Conservation (phyloP, 1,140 invertebrate genomes). For the Drosophila pectinifera region DNA sequence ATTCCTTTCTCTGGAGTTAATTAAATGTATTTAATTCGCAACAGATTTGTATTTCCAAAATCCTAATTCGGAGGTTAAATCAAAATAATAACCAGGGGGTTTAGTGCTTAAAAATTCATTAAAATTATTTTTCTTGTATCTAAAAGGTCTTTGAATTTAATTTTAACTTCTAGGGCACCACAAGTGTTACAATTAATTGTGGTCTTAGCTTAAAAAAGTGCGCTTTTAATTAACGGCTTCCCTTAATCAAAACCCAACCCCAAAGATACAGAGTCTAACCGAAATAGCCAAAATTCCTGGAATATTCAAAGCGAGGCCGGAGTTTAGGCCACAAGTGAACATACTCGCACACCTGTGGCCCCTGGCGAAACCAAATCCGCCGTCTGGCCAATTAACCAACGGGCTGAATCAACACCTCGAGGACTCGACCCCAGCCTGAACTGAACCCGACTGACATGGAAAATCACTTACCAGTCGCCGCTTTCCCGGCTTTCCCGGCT, state of each 20-base stretch:
- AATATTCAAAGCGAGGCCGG: conserved; percentile 10
- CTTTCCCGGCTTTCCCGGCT: conserved; percentile 21
- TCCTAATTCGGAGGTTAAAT: no score
- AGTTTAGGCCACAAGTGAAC: background rate
- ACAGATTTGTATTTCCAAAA: no score
- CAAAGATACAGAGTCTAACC: background rate
- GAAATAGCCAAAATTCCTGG: conserved; percentile 1
- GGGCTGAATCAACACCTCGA: no score
- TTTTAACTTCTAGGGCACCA: background rate
- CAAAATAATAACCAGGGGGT: background rate
- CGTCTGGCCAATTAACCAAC: conserved; percentile 20
- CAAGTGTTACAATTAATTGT: background rate
- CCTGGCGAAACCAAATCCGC: conserved; percentile 4
- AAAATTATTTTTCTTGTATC: background rate
- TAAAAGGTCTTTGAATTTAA: no score
- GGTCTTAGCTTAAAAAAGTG: background rate
- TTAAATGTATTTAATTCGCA: no score
- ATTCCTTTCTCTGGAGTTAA: no score
- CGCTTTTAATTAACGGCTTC: background rate
- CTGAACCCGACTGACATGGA: conserved; percentile 47
- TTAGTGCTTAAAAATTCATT: background rate
- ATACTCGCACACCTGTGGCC: conserved; percentile 1
- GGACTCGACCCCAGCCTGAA: conserved; percentile 9
- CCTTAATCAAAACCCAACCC: background rate
- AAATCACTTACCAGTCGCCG: conserved; percentile 66